These are phyloP conservation scores for Morphnarchus princeps DNA, from an alignment of 2,113 vertebrate genomes.

Conservation along the genomic window DNA sequence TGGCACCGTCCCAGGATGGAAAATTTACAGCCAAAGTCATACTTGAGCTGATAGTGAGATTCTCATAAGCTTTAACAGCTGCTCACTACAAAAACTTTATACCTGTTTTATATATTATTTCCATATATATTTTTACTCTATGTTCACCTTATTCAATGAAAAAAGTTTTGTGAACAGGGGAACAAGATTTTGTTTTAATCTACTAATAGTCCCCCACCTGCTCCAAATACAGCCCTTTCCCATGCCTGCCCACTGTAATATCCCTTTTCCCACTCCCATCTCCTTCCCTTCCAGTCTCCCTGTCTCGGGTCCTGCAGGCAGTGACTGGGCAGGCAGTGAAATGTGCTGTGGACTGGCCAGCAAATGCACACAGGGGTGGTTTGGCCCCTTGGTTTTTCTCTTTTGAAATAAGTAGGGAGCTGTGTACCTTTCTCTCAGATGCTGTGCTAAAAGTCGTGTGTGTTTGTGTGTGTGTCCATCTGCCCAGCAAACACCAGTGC, in stretches of 20 bases:
- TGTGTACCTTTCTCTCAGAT: not conserved
- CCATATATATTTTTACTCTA: not conserved
- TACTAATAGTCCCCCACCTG: not conserved
- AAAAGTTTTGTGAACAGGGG: not conserved
- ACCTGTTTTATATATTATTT: not conserved
- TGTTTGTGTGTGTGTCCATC: no score
- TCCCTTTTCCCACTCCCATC: not conserved
- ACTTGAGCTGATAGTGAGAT: not conserved
- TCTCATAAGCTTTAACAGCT: not conserved
- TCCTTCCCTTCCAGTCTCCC: not conserved
- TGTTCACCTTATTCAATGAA: not conserved
- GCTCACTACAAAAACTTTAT: not conserved
- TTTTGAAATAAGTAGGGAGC: not conserved
- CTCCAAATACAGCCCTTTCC: not conserved
- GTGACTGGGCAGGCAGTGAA: not conserved
- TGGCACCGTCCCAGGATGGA: not conserved
- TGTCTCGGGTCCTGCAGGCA: not conserved
- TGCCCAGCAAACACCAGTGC: not conserved
- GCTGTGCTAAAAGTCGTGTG: not conserved
- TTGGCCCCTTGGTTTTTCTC: not conserved
- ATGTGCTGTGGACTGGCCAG: rapidly evolving
- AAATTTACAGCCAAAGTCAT: not conserved
- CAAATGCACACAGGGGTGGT: not conserved
- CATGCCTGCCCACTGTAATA: not conserved
- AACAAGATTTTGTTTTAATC: not conserved